A percentile compares a stretch with the other conserved stretches of the same genome.
These are phyloP conservation scores for Helarctos malayanus DNA, from an alignment of 2,797 vertebrate species.

Conservation along the genomic window DNA sequence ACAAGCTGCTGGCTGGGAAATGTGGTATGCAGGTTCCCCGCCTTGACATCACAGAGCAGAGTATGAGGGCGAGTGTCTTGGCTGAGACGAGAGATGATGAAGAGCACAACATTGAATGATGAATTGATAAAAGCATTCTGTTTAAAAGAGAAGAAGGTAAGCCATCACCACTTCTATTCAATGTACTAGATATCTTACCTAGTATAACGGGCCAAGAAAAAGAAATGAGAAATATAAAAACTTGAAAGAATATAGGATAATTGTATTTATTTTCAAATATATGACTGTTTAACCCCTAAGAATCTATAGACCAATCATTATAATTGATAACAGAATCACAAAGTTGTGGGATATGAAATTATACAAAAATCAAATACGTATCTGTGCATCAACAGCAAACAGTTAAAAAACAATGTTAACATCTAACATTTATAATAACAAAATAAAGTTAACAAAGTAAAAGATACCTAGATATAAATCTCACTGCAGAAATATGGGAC, in stretches of 20 bases:
- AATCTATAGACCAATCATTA: constrained; percentile 9
- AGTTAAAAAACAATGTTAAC: constrained; percentile 34
- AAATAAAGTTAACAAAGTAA: constrained; percentile 4
- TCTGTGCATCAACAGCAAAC: not conserved
- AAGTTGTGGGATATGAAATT: not conserved
- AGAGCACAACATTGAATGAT: not conserved
- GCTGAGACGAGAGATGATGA: not conserved
- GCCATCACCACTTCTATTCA: not conserved
- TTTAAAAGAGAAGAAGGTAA: constrained; percentile 13
- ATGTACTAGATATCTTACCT: not conserved
- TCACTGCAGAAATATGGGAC: not conserved
- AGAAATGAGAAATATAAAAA: not conserved
- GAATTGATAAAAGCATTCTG: not conserved
- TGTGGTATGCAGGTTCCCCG: not conserved
- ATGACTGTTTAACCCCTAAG: not conserved
- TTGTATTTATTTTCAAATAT: constrained; percentile 51
- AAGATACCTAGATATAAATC: not conserved
- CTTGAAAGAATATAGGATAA: not conserved
- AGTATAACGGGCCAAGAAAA: not conserved
- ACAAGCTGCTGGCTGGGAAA: not conserved
- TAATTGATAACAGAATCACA: not conserved
- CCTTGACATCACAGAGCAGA: not conserved
- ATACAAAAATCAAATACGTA: constrained; percentile 9
- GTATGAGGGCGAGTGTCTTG: not conserved
- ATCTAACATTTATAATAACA: not conserved